Base-by-base conservation (phyloP, 1,140 invertebrate genomes). In the Solenopsis invicta region DNA sequence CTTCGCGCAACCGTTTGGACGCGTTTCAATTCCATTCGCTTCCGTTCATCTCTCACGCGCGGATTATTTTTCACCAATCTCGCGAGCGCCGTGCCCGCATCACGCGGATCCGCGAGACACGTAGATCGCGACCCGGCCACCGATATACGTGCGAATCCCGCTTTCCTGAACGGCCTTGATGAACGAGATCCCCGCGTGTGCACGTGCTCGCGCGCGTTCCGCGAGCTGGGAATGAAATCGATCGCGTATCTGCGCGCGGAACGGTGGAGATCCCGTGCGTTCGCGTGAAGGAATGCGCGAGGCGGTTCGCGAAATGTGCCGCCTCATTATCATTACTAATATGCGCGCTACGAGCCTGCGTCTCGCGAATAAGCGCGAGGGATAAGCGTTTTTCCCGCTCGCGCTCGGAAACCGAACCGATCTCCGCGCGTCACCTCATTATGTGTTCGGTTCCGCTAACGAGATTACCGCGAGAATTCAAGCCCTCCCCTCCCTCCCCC, bases 261-360 rank as follows among this genome's bases (percentile, higher is more conserved):
- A 74, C 24, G n/a, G 34, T 21, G 12, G 37, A 81, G 24, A 82
- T 54, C 4, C 29, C 41, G 67, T 18, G n/a, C 48, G 78, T 21
- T 72, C 37, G 80, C 80, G 67, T 82, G 80, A 72, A 13, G 67
- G 67, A 74, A 82, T 82, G 67, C 18, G 41, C 24, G 52, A 72
- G 24, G 24, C 37, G 24, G 21, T 34, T 71, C 48, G 78, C 66
- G 66, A 82, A 59, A 74, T 82, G 37, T 74, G 78, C 67, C 67
- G 10, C 13, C 52, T 82, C 52, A 74, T 74, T 82, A 82, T 74
- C 69, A 50, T 84, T 21, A 12, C 9, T 50, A 37, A 84, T 75
- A 62, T 21, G 50, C 67, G 59, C 18, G 18, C 37, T 48, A 6
- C 13, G n/a, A 21, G 21, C 21, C 45, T 66, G 54, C 52, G 45